Conservation (phyloP, 2,797 vertebrate genomes). For the Heliangelus exortis region DNA sequence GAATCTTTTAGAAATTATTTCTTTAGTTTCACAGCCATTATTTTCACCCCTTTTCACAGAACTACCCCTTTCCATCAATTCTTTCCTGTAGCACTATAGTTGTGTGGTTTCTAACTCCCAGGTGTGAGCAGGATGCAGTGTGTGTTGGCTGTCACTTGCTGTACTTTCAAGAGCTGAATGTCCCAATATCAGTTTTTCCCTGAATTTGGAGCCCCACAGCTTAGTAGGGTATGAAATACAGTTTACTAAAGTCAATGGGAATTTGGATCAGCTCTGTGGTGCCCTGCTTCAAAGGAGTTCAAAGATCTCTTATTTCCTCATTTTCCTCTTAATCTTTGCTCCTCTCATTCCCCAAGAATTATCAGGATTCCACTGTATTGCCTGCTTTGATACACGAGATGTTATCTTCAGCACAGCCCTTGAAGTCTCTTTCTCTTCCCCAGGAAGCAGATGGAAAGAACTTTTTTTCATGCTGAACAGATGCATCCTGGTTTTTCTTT, state of each 20-base stretch:
- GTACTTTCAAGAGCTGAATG: background rate
- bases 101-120: background rate
- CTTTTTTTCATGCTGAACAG: background rate
- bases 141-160: background rate
- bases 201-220: background rate
- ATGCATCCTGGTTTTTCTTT: conserved; percentile 24
- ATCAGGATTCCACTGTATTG: conserved; percentile 4
- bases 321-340: background rate
- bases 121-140: fast-evolving
- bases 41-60: background rate
- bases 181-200: background rate
- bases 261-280: background rate
- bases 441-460: background rate
- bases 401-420: conserved; percentile 18
- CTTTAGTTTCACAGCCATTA: background rate
- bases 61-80: background rate
- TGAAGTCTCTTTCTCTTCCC: conserved; percentile 20
- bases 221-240: background rate
- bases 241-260: background rate
- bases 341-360: conserved; percentile 38
- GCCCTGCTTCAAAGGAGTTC: background rate
- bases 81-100: background rate
- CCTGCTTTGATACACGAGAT: conserved; percentile 37
- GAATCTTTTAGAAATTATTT: background rate
- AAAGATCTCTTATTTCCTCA: background rate